Percentiles rank a stretch among this genome's conserved stretches.
These are phyloP conservation scores for Jacana jacana DNA, from an alignment of 2,113 vertebrate genomes.

Conservation along the genomic window DNA sequence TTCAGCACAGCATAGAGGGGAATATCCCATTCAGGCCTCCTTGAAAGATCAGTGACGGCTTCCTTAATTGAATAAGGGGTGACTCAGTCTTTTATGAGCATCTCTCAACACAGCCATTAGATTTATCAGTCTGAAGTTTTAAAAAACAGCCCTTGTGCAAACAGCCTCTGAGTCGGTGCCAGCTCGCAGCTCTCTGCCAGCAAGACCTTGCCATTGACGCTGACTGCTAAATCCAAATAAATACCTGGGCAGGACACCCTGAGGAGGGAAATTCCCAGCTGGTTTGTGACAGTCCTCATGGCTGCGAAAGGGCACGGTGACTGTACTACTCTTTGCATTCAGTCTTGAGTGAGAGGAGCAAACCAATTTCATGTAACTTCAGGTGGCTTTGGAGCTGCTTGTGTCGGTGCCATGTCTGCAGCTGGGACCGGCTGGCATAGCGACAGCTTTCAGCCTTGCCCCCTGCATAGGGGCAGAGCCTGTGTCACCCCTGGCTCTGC, in stretches of 20 bases:
- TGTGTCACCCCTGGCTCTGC: neutral
- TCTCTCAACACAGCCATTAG: constrained; percentile 44
- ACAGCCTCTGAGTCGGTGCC: neutral
- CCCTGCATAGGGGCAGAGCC: neutral
- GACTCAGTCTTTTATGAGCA: neutral
- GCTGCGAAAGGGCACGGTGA: neutral
- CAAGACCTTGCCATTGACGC: neutral
- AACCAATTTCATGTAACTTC: neutral
- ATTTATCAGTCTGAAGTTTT: constrained; percentile 56
- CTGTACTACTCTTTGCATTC: neutral
- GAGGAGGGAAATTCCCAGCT: neutral
- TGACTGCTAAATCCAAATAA: neutral
- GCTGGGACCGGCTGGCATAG: neutral
- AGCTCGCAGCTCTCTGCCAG: neutral
- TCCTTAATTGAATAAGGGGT: neutral
- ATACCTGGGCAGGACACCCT: neutral
- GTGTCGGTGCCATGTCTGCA: neutral
- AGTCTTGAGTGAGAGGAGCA: neutral
- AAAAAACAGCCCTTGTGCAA: constrained; percentile 41
- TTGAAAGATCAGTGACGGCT: neutral
- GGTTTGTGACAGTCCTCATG: neutral
- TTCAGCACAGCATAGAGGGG: neutral
- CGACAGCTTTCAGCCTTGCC: neutral
- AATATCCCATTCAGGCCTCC: neutral
- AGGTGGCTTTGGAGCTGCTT: neutral